These are phyloP conservation scores for Hymenochirus boettgeri DNA, from an alignment of 2,113 vertebrate species.

Conservation along the genomic window DNA sequence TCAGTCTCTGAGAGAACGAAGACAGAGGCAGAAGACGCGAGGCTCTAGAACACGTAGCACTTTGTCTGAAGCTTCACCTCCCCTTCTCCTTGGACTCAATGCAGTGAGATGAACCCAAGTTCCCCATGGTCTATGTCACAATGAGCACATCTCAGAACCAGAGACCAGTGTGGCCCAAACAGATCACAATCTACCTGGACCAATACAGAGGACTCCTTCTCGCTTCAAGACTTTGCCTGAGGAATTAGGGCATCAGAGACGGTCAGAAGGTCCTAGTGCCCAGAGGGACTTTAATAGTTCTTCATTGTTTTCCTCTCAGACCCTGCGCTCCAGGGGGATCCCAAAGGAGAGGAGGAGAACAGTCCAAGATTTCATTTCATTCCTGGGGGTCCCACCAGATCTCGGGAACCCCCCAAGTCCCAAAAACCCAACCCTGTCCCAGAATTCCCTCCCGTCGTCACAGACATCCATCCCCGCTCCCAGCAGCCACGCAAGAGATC, in stretches of 20 bases:
- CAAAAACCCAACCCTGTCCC: neutral
- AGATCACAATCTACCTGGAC: neutral
- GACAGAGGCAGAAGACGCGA: constrained; percentile 52
- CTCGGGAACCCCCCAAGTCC: neutral
- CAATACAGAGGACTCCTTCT: neutral
- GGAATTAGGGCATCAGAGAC: neutral
- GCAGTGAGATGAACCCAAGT: constrained; percentile 11
- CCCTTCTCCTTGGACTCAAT: constrained; percentile 59
- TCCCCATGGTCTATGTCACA: fast-evolving
- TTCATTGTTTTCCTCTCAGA: constrained; percentile 45
- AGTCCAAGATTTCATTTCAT: constrained; percentile 36
- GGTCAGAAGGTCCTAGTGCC: neutral
- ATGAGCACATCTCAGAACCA: fast-evolving
- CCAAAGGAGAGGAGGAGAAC: constrained; percentile 45
- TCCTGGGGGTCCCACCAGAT: neutral
- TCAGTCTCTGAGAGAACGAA: constrained; percentile 56
- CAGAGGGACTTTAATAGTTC: neutral
- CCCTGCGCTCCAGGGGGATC: constrained; percentile 19
- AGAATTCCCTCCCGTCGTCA: neutral
- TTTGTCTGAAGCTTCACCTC: constrained; percentile 72
- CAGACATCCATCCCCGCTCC: constrained; percentile 18
- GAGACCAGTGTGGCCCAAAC: fast-evolving
- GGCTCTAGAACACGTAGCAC: constrained; percentile 30
- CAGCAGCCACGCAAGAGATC: constrained; percentile 65
- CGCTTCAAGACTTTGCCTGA: neutral